Evolutionary conservation across 2,888 invertebrate species (phyloP), one percentile per base, ranked within the genome.

Genomic region (Oxyscelio sp.): DNA sequence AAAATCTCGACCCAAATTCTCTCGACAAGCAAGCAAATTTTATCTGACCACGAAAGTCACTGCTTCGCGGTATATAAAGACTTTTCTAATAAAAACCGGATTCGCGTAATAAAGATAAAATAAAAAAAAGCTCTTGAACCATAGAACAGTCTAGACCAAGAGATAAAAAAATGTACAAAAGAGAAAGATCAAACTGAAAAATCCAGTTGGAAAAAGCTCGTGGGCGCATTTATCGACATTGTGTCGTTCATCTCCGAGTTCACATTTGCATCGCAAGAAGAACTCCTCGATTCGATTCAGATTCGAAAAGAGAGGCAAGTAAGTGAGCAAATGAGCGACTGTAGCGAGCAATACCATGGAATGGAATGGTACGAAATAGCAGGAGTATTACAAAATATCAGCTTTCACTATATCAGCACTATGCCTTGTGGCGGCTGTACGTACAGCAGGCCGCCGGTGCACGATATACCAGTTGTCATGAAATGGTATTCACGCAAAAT

Each of bases 301-400:
- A 63, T 24, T 63, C 75, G 27, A 83, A 85, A 85, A 85, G 80
- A 83, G 78, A 83, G 66, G 78, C 78, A 38, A 85, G 65, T 73
- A 68, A 78, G 84, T 70, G 73, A 87, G 71, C 81, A 86, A 87
- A 83, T 75, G 88, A 88, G 74, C 68, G 84, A 87, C 87, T 88
- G 90, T 90, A 89, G 71, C 89, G 89, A 83, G 89, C 89, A 87
- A 89, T 90, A 90, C 88, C 89, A 84, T 90, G 91, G 91, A 91
- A 91, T 89, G 91, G 91, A 92, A 93, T 90, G 90, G 91, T 90
- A 91, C 90, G 92, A 91, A 90, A 92, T 90, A 91, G 91, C 91
- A 89, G 89, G 91, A 92, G 93, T 93, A 92, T 94, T 94, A 94
- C 94, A 94, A 94, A 94, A 94, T 94, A 94, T 94, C 94, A 93